These are phyloP conservation scores for Pristis pectinata DNA, from an alignment of 2,797 vertebrate species.

Conservation along the genomic window DNA sequence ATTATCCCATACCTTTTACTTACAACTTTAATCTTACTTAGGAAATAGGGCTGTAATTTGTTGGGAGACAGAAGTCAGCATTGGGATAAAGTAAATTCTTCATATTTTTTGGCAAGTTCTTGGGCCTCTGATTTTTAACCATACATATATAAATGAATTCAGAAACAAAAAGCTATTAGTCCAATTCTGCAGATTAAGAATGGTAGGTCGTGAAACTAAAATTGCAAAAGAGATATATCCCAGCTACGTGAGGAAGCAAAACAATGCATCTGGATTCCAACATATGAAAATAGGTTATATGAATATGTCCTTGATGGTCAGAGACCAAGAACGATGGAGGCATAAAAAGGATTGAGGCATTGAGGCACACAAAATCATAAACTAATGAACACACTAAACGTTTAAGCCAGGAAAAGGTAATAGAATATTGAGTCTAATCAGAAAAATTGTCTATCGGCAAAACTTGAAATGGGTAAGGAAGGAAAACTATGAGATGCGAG, in stretches of 20 bases:
- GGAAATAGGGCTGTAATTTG: neutral
- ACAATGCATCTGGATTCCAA: no score
- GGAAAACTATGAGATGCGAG: neutral
- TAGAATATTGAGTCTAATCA: neutral
- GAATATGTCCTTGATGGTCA: neutral
- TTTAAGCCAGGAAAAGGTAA: neutral
- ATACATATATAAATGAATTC: no score
- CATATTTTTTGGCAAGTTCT: neutral
- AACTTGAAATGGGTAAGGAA: neutral
- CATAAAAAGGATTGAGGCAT: neutral
- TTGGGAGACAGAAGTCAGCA: neutral
- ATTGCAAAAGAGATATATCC: no score
- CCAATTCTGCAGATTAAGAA: no score
- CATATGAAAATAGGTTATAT: no score
- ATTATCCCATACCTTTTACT: neutral
- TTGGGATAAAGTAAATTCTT: neutral
- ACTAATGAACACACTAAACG: neutral
- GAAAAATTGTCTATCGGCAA: neutral
- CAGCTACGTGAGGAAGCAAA: no score
- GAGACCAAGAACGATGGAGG: neutral
- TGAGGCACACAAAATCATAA: neutral
- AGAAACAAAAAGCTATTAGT: no score
- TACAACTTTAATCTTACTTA: neutral
- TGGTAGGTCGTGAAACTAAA: no score
- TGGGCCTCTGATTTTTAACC: neutral